phyloP scores from a whole-genome alignment of 1,140 invertebrate species.

The Lasaia peninsularis region DNA sequence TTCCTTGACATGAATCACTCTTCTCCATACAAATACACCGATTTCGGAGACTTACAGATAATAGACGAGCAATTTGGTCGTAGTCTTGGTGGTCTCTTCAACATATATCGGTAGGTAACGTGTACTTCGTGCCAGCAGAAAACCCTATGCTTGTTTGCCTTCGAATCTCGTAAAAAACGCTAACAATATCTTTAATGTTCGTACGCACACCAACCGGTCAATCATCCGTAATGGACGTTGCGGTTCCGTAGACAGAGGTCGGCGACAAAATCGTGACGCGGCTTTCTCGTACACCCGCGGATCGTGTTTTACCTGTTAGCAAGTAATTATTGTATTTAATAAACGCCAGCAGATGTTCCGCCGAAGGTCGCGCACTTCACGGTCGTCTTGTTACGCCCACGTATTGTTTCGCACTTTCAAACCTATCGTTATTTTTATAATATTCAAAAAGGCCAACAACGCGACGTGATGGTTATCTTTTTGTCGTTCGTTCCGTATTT shows the following conservation, averaged over 20 bases:
- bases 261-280: not conserved
- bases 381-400: not conserved
- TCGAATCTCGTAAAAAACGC: too few relatives aligned
- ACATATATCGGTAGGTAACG: too few relatives aligned
- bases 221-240: not conserved
- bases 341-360: slow-evolving; percentile 4
- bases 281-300: not conserved
- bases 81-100: too few relatives aligned
- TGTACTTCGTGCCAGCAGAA: too few relatives aligned
- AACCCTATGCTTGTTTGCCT: too few relatives aligned
- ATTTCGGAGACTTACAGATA: too few relatives aligned
- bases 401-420: not conserved
- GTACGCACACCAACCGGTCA: too few relatives aligned
- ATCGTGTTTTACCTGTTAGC: slow-evolving; percentile 5
- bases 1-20: too few relatives aligned
- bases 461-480: too few relatives aligned
- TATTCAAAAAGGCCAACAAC: not conserved
- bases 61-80: too few relatives aligned
- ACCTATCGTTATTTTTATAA: not conserved
- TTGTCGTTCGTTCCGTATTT: too few relatives aligned
- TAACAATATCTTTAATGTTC: not conserved
- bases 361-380: not conserved
- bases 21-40: too few relatives aligned
- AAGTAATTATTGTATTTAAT: slow-evolving; percentile 5
- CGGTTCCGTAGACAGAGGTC: not conserved